Conservation (phyloP, 2,797 vertebrate species). For the Perodicticus potto region DNA sequence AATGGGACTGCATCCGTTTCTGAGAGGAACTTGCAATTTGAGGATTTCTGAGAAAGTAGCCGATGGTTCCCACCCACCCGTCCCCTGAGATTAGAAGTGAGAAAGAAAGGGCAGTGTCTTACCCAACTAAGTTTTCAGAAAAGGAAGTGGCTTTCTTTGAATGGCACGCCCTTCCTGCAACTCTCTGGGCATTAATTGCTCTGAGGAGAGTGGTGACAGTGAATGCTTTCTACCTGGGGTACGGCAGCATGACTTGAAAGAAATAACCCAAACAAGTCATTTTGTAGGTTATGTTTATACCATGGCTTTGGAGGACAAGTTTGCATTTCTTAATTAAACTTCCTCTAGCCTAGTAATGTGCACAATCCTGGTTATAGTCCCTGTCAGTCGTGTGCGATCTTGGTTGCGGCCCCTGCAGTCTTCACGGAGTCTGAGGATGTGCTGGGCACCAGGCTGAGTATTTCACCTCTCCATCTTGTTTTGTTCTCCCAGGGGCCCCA, state of each 20-base stretch:
- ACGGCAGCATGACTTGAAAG: not conserved
- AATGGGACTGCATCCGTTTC: not conserved
- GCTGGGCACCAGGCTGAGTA: fast-evolving
- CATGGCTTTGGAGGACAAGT: not conserved
- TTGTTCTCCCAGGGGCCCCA: not conserved
- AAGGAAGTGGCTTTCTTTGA: not conserved
- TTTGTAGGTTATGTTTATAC: no score
- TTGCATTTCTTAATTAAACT: not conserved
- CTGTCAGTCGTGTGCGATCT: fast-evolving
- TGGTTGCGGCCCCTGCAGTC: fast-evolving
- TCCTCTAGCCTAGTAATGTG: not conserved
- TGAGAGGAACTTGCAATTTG: not conserved
- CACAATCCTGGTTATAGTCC: not conserved
- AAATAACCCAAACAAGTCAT: no score
- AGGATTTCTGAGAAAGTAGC: constrained; percentile 24
- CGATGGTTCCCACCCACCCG: fast-evolving
- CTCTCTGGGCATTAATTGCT: not conserved
- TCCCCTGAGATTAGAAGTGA: not conserved
- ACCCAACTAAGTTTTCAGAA: not conserved
- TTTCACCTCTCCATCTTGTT: no score
- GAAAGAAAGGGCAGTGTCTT: not conserved
- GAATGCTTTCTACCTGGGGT: fast-evolving
- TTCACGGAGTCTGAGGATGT: fast-evolving
- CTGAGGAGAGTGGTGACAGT: not conserved
- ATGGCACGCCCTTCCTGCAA: fast-evolving